phyloP scores from a whole-genome alignment of 2,113 vertebrate genomes.

The Phylloscopus trochilus region DNA sequence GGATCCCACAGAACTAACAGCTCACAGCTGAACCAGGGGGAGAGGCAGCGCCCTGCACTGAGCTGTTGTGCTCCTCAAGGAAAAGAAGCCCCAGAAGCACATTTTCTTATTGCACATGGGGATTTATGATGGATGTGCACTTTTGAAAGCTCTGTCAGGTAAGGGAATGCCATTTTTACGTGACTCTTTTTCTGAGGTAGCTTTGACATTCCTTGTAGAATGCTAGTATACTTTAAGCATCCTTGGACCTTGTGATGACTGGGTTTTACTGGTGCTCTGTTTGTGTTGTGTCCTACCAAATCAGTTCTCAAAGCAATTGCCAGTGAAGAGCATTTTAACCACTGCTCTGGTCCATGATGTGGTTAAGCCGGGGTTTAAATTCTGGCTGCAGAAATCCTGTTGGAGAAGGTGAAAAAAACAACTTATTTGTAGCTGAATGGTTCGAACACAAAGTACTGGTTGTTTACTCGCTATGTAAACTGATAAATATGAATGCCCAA shows the following conservation, averaged over 20 bases:
- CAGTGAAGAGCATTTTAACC: background rate
- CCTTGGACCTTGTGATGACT: background rate
- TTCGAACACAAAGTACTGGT: background rate
- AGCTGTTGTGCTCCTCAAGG: background rate
- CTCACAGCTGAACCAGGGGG: background rate
- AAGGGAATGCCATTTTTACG: background rate
- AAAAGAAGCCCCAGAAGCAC: background rate
- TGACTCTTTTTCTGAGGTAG: background rate
- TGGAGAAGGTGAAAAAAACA: background rate
- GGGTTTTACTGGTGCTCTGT: background rate
- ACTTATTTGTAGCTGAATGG: background rate
- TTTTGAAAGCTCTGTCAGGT: background rate
- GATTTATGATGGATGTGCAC: no score
- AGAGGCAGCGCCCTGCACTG: rapidly evolving
- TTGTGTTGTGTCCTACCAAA: background rate
- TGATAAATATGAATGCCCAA: background rate
- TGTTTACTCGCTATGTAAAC: background rate
- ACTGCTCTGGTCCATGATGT: background rate
- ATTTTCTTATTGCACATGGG: background rate
- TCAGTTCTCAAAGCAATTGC: background rate
- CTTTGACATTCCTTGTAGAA: background rate
- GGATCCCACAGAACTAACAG: background rate
- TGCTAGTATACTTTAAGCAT: background rate
- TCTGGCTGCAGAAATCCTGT: background rate
- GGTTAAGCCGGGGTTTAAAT: background rate